Evolutionary conservation across 2,888 invertebrate species (phyloP).

Genomic region (Tetrapedia diversipes): DNA sequence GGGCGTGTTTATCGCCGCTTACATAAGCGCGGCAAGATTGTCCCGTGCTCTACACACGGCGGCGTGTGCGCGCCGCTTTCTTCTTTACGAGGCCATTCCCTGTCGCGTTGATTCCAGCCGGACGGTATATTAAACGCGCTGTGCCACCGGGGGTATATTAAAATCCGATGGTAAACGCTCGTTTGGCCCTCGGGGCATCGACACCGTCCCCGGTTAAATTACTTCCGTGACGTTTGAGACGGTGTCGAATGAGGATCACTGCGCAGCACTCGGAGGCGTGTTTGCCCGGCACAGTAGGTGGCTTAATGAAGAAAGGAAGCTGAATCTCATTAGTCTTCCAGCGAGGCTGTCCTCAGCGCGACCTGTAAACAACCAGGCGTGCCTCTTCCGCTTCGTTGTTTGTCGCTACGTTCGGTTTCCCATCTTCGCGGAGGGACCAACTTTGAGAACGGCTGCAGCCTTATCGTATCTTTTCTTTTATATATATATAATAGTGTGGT

Average conservation of each 20-base stretch:
- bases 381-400: conserved; percentile 25
- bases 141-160: conserved; percentile 41
- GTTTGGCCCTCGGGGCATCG: conserved; percentile 35
- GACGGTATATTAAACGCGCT: conserved; percentile 37
- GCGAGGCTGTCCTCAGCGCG: conserved; percentile 50
- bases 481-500: too few relatives aligned
- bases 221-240: conserved; percentile 47
- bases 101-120: conserved; percentile 52
- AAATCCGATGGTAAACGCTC: conserved; percentile 46
- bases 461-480: too few relatives aligned
- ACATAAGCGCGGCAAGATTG: conserved; percentile 67
- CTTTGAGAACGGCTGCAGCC: background rate
- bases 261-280: conserved; percentile 37
- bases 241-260: conserved; percentile 53
- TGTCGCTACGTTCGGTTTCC: conserved; percentile 24
- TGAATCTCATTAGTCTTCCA: conserved; percentile 70
- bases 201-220: conserved; percentile 39
- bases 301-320: conserved; percentile 68
- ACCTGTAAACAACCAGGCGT: conserved; percentile 44
- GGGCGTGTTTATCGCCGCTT: conserved; percentile 69
- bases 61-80: conserved; percentile 35
- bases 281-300: conserved; percentile 54
- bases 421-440: conserved; percentile 10
- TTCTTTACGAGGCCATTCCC: conserved; percentile 51
- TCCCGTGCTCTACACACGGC: conserved; percentile 58